A percentile compares a stretch with the other conserved stretches of the same genome.
phyloP scores from a whole-genome alignment of 1,140 invertebrate species.

The Hylaeus anthracinus region DNA sequence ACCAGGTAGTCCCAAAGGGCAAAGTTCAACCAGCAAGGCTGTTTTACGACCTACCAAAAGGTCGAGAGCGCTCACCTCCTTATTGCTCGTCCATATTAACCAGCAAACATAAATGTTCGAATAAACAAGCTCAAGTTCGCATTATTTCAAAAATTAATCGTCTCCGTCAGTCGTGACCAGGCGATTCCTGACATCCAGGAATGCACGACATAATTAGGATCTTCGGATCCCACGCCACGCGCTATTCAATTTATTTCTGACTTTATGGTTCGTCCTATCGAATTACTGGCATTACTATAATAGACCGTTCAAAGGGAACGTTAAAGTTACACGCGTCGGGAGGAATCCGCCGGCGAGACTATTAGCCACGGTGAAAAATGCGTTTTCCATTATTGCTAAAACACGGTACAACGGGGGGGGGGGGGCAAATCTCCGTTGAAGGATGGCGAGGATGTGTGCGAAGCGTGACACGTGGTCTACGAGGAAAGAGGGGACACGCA shows the following conservation, averaged over 20 bases:
- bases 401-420: conserved; percentile 14
- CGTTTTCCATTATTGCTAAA: conserved; percentile 56
- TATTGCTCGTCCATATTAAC: too few species aligned
- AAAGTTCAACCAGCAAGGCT: too few species aligned
- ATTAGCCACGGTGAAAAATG: conserved; percentile 43
- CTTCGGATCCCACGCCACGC: conserved; percentile 12
- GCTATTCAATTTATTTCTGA: conserved; percentile 54
- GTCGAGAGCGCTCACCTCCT: too few species aligned
- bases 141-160: conserved; percentile 15
- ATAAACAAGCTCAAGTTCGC: too few species aligned
- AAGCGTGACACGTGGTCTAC: conserved; percentile 59
- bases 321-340: conserved; percentile 27
- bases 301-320: conserved; percentile 31
- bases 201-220: conserved; percentile 29
- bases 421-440: not conserved
- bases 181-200: conserved; percentile 6
- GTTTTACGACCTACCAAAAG: too few species aligned
- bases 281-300: conserved; percentile 43
- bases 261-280: conserved; percentile 21
- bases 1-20: too few species aligned
- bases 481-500: conserved; percentile 14
- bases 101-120: too few species aligned
- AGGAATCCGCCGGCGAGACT: not conserved
- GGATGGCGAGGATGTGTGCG: conserved; percentile 30
- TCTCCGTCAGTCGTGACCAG: not conserved